phyloP scores from a whole-genome alignment of 2,888 invertebrate genomes.

The Ornithoptera priamus region DNA sequence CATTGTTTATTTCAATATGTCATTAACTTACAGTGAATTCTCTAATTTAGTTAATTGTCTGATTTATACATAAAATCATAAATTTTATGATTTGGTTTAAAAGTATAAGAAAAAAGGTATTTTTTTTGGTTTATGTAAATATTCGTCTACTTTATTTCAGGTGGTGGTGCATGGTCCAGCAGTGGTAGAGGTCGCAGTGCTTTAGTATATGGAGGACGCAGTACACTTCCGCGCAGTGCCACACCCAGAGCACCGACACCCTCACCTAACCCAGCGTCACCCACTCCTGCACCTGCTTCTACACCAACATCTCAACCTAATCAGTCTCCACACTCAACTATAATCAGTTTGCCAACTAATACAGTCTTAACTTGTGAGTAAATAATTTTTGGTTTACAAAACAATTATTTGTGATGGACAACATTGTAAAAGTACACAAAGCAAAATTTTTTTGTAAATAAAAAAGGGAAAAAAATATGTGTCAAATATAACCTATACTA shows the following conservation, averaged over 20 bases:
- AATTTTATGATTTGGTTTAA: neutral
- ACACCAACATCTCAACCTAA: slow-evolving; percentile 38
- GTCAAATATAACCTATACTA: no score
- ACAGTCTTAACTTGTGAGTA: slow-evolving; percentile 63
- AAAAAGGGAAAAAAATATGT: no score
- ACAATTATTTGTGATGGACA: neutral
- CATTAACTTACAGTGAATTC: no score
- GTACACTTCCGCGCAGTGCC: slow-evolving; percentile 36
- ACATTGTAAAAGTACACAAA: neutral
- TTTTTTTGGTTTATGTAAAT: neutral
- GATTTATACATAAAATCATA: neutral
- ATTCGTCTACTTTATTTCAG: neutral
- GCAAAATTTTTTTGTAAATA: no score
- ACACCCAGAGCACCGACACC: slow-evolving; percentile 44
- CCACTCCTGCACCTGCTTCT: slow-evolving; percentile 35
- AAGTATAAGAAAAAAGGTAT: no score
- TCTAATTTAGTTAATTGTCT: neutral
- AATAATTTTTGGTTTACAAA: neutral
- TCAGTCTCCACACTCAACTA: slow-evolving; percentile 46
- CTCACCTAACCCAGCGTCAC: slow-evolving; percentile 32
- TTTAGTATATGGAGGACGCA: slow-evolving; percentile 60
- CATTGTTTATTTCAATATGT: no score
- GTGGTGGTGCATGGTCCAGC: slow-evolving; percentile 51
- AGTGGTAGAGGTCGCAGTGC: slow-evolving; percentile 48
- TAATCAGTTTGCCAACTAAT: slow-evolving; percentile 55